A percentile compares a stretch with the other conserved stretches of the same genome.
Conservation (phyloP, 2,888 invertebrate species). For the Chirona hameri region DNA sequence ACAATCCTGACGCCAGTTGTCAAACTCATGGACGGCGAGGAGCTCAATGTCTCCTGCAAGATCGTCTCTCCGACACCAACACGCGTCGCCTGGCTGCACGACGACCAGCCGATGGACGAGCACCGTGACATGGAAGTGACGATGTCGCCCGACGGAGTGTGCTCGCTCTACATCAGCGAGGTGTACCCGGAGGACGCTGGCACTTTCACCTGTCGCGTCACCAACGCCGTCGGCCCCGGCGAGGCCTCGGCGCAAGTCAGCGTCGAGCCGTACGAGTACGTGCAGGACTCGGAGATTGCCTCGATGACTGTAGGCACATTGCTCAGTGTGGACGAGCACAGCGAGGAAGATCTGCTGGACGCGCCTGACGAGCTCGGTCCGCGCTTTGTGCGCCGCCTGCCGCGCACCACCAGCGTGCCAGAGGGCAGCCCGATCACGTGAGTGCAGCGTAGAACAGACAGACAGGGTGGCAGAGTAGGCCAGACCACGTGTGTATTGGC, state of each 20-base stretch:
- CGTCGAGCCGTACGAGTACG: constrained; percentile 72
- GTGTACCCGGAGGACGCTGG: constrained; percentile 89
- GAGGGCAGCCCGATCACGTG: not conserved
- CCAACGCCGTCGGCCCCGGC: constrained; percentile 69
- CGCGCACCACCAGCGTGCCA: not conserved
- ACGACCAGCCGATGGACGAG: constrained; percentile 67
- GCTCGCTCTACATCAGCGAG: constrained; percentile 75
- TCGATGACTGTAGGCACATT: constrained; percentile 44
- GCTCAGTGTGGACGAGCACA: constrained; percentile 13
- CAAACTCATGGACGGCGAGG: constrained; percentile 86
- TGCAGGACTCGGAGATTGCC: constrained; percentile 78
- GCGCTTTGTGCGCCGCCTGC: constrained; percentile 1
- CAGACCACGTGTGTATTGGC: too few species aligned
- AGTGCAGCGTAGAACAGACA: not conserved
- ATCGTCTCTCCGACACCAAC: constrained; percentile 78
- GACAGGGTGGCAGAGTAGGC: too few species aligned
- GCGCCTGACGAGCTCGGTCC: not conserved
- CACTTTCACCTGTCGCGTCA: constrained; percentile 75
- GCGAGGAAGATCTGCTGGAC: constrained; percentile 14
- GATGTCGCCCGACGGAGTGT: constrained; percentile 69
- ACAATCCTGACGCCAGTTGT: constrained; percentile 63
- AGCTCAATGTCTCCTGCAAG: constrained; percentile 67
- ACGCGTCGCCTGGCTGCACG: constrained; percentile 73
- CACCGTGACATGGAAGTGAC: constrained; percentile 65
- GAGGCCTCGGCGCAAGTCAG: not conserved